Percentiles rank a stretch among this genome's conserved stretches.
These are phyloP conservation scores for Euspilapteryx auroguttella DNA, from an alignment of 2,888 invertebrate genomes.

Conservation along the genomic window DNA sequence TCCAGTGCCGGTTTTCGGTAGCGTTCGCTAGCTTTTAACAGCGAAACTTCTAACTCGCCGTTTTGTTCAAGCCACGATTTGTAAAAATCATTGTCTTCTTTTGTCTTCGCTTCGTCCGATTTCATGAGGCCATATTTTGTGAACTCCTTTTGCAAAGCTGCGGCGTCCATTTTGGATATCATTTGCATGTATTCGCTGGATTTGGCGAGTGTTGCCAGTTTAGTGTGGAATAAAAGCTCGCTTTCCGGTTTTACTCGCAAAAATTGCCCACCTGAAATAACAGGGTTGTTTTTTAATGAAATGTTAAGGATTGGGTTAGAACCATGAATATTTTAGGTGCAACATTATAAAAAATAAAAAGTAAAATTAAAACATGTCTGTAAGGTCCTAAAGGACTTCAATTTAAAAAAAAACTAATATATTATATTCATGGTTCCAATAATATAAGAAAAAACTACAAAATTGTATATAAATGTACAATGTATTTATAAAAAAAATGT, in stretches of 20 bases:
- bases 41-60: conserved; percentile 47
- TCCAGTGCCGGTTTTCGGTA: conserved; percentile 23
- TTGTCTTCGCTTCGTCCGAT: conserved; percentile 20
- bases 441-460: conserved; percentile 31
- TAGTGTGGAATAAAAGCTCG: conserved; percentile 41
- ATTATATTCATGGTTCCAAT: conserved; percentile 10
- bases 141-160: conserved; percentile 39
- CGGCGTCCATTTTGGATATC: conserved; percentile 39
- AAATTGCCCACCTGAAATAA: too few species aligned
- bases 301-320: conserved; percentile 14
- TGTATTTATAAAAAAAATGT: conserved; percentile 21
- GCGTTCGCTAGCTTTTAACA: conserved; percentile 33
- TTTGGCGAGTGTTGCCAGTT: conserved; percentile 35
- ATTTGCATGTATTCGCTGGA: conserved; percentile 33
- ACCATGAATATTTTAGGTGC: conserved; percentile 41
- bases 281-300: too few species aligned
- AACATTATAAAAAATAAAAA: conserved; percentile 13
- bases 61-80: conserved; percentile 53
- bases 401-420: too few species aligned
- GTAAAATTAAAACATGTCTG: conserved; percentile 41
- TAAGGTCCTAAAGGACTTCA: conserved; percentile 23
- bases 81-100: conserved; percentile 44
- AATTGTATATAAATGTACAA: conserved; percentile 22
- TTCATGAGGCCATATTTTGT: conserved; percentile 42
- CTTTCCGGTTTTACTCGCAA: conserved; percentile 46